These are phyloP conservation scores for Hiodon alosoides DNA, from an alignment of 2,113 vertebrate species.

Conservation along the genomic window DNA sequence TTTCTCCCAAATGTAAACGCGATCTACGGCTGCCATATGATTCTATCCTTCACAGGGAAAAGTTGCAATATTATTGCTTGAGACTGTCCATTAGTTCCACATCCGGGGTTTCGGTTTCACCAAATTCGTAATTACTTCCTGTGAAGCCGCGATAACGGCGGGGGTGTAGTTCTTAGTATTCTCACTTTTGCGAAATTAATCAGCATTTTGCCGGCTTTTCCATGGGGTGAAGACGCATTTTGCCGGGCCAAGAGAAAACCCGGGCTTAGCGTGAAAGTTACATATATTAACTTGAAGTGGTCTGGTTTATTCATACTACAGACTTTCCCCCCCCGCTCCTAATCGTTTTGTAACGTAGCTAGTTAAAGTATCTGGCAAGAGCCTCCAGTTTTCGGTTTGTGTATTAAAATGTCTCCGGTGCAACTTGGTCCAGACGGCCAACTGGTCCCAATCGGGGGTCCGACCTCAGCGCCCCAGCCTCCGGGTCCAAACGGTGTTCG, in stretches of 20 bases:
- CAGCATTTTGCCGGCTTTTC: constrained; percentile 33
- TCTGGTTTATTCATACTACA: constrained; percentile 62
- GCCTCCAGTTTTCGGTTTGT: neutral
- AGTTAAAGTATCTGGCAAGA: neutral
- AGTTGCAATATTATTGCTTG: neutral
- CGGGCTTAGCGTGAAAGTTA: constrained; percentile 9
- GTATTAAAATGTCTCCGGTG: constrained; percentile 87
- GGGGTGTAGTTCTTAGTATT: constrained; percentile 11
- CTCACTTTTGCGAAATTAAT: constrained; percentile 1
- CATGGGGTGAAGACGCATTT: constrained; percentile 14
- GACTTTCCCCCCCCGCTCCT: constrained; percentile 29
- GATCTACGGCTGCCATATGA: no score
- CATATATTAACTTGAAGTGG: neutral
- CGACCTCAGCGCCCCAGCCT: constrained; percentile 61
- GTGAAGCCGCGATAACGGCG: constrained; percentile 58
- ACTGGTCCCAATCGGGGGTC: constrained; percentile 79
- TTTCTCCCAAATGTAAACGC: no score
- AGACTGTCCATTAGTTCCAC: neutral
- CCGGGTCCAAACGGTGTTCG: constrained; percentile 85
- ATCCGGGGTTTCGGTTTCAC: constrained; percentile 17
- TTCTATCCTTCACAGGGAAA: no score
- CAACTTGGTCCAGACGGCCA: constrained; percentile 88
- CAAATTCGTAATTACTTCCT: constrained; percentile 18
- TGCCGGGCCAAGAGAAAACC: neutral
- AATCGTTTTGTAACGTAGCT: neutral